Evolutionary conservation across 2,113 vertebrate genomes (phyloP).

Genomic region (Sula dactylatra): DNA sequence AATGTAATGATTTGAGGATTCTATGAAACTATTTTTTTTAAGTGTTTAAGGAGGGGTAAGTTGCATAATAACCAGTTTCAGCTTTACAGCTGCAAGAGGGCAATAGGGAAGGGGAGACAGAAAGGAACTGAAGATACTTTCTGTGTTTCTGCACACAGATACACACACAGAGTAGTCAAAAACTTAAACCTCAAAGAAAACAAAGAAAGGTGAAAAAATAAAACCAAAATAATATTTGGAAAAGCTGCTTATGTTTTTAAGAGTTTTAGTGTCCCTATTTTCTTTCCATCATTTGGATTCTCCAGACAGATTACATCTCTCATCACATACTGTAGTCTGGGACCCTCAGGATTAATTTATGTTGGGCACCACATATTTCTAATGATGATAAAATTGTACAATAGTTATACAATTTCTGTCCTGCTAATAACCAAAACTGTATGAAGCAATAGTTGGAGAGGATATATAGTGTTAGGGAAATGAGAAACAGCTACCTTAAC

Average conservation of each 20-base stretch:
- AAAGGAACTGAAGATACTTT: background rate
- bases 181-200: background rate
- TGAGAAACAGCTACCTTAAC: background rate
- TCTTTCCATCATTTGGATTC: background rate
- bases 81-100: background rate
- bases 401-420: background rate
- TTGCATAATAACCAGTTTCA: background rate
- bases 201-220: background rate
- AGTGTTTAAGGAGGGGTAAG: background rate
- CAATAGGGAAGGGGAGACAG: background rate
- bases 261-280: background rate
- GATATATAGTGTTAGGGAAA: background rate
- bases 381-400: background rate
- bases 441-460: slow-evolving; percentile 9
- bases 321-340: background rate
- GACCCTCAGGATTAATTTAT: background rate
- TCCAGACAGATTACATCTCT: background rate
- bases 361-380: background rate
- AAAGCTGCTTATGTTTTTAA: background rate
- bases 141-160: background rate
- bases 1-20: background rate
- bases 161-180: background rate
- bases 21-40: background rate
- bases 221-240: background rate
- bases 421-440: background rate